These are phyloP conservation scores for Perognathus longimembris DNA, from an alignment of 2,113 vertebrate species.

Conservation along the genomic window DNA sequence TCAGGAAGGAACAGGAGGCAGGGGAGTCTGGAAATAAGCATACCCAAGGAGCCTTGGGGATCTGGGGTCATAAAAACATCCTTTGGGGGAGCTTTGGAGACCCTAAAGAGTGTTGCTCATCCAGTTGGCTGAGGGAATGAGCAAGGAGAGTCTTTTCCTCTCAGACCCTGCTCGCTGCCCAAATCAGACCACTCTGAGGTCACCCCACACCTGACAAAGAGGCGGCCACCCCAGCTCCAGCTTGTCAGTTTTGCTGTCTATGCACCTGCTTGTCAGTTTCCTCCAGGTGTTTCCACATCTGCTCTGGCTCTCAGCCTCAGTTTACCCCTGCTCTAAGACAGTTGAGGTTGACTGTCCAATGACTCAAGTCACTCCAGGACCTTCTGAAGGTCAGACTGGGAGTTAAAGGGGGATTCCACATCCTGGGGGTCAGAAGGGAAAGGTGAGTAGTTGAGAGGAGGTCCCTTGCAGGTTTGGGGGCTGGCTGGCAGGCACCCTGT, in stretches of 20 bases:
- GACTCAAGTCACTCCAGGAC: neutral
- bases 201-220: neutral
- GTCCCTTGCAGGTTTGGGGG: neutral
- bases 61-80: neutral
- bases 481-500: neutral
- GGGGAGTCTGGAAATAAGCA: neutral
- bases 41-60: neutral
- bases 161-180: neutral
- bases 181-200: neutral
- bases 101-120: neutral
- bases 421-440: neutral
- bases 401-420: no score
- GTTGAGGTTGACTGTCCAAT: neutral
- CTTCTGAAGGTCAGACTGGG: neutral
- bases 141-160: neutral
- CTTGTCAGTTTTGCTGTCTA: neutral
- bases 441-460: neutral
- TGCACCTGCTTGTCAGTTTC: neutral
- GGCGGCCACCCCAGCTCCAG: neutral
- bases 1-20: neutral
- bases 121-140: neutral
- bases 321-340: neutral
- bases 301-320: constrained; percentile 6
- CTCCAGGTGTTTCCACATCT: neutral
- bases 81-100: neutral